Evolutionary conservation across 2,888 invertebrate genomes (phyloP).

Genomic region (Parnassius smintheus): DNA sequence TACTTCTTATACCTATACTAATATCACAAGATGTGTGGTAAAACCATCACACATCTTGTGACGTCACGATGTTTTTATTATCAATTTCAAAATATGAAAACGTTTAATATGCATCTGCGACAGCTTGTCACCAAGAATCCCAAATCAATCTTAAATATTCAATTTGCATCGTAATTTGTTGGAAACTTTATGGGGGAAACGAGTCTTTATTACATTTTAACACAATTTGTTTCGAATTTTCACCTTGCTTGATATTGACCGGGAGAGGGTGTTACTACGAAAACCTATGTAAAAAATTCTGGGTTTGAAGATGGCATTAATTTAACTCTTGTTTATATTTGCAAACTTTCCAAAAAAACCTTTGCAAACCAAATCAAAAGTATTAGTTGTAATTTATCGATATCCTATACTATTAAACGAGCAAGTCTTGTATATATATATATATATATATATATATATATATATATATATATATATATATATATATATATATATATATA

Average conservation of each 20-base stretch:
- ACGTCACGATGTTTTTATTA: neutral
- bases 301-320: neutral
- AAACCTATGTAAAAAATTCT: slow-evolving; percentile 13
- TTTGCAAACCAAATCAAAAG: no score
- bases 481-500: no score
- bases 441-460: no score
- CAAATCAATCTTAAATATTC: slow-evolving; percentile 81
- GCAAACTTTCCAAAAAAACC: no score
- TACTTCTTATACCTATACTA: no score
- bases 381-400: no score
- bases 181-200: slow-evolving; percentile 76
- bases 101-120: slow-evolving; percentile 1
- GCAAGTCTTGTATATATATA: no score
- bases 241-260: slow-evolving; percentile 58
- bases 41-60: no score
- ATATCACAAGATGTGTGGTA: no score
- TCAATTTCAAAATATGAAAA: neutral
- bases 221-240: slow-evolving; percentile 77
- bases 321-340: no score
- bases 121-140: slow-evolving; percentile 55
- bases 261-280: slow-evolving; percentile 12
- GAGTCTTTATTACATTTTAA: slow-evolving; percentile 79
- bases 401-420: no score
- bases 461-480: no score
- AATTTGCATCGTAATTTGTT: slow-evolving; percentile 77